Evolutionary conservation across 2,888 invertebrate species (phyloP).

Genomic region (Cataglyphis altisquamis): DNA sequence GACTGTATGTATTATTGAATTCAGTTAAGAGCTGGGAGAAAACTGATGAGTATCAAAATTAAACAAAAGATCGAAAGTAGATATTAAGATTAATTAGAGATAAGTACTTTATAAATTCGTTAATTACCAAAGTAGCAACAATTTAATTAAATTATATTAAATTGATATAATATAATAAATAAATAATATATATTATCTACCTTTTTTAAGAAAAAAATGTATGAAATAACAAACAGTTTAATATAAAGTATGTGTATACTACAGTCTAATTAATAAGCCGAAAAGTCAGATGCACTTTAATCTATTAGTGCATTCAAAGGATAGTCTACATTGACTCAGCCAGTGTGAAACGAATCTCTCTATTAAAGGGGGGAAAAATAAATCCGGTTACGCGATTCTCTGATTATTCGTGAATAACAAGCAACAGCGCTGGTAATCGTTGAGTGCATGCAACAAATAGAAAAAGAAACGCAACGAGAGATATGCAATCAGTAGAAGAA

Average conservation of each 20-base stretch:
- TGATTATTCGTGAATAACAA: conserved; percentile 59
- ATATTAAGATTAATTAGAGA: neutral
- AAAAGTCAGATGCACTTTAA: conserved; percentile 32
- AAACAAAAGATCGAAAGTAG: neutral
- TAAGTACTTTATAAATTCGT: neutral
- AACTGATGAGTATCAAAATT: conserved; percentile 9
- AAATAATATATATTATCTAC: neutral
- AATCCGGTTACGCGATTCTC: conserved; percentile 20
- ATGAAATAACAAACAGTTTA: neutral
- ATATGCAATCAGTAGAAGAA: conserved; percentile 21
- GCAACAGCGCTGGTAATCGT: conserved; percentile 45
- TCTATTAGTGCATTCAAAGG: conserved; percentile 23
- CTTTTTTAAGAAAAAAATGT: neutral
- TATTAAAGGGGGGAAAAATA: conserved; percentile 46
- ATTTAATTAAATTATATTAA: neutral
- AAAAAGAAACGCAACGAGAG: conserved; percentile 17
- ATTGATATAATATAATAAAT: neutral
- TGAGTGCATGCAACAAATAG: conserved; percentile 20
- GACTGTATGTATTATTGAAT: neutral
- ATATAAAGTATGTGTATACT: neutral
- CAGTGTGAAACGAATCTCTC: conserved; percentile 31
- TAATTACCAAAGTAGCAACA: neutral
- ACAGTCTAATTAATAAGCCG: conserved; percentile 1
- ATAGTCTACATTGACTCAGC: conserved; percentile 28
- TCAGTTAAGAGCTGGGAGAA: neutral